Evolutionary conservation across 2,113 vertebrate species (phyloP).

Genomic region (Glareola pratincola): DNA sequence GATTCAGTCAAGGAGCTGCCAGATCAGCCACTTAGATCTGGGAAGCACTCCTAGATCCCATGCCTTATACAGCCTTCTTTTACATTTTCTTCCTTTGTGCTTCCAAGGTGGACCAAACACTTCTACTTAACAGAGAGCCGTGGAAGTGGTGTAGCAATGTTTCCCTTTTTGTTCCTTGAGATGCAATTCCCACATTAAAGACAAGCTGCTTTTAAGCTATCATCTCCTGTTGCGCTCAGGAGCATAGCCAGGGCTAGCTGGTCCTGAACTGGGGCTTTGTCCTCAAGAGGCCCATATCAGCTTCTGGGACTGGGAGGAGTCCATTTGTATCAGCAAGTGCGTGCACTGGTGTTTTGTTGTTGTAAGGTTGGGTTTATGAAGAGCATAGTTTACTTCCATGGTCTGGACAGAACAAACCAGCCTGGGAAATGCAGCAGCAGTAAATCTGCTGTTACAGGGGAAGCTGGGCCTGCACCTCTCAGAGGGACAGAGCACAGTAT

Average conservation of each 20-base stretch:
- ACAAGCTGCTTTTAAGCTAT: not conserved
- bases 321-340: not conserved
- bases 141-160: not conserved
- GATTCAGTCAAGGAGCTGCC: not conserved
- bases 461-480: not conserved
- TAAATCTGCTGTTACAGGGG: not conserved
- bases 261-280: not conserved
- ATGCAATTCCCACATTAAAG: not conserved
- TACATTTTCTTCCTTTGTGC: not conserved
- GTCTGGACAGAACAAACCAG: not conserved
- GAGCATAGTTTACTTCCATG: not conserved
- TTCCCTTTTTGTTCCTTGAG: not conserved
- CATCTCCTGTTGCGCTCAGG: not conserved
- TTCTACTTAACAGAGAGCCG: not conserved
- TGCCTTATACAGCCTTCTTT: not conserved
- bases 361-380: not conserved
- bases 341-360: not conserved
- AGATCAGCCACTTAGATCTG: not conserved
- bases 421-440: not conserved
- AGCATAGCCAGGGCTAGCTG: not conserved
- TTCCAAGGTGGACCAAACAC: not conserved
- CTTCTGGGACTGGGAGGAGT: not conserved
- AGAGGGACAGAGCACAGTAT: not conserved
- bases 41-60: not conserved
- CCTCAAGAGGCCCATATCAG: not conserved